Evolutionary conservation across 2,113 vertebrate species (phyloP).

Genomic region (Gymnarchus niloticus): DNA sequence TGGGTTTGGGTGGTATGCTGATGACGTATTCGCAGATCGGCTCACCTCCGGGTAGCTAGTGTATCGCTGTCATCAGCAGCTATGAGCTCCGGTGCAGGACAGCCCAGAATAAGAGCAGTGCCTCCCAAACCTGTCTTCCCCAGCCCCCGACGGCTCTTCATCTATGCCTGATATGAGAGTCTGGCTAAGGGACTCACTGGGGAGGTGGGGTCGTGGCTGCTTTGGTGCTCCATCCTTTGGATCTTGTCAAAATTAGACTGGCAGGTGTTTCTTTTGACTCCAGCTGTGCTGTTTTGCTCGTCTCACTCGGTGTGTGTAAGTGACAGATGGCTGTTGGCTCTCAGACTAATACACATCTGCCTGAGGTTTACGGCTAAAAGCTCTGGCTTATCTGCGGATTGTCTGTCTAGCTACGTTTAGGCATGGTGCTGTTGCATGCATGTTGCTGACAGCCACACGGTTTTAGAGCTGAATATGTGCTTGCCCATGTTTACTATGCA

Average conservation of each 20-base stretch:
- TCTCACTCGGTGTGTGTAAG: background rate
- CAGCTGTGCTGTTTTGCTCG: background rate
- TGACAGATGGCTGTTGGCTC: background rate
- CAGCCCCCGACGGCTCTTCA: constrained; percentile 54
- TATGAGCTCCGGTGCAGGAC: background rate
- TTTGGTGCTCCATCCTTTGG: constrained; percentile 82
- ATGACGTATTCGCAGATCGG: background rate
- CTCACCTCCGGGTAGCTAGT: background rate
- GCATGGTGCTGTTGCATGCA: background rate
- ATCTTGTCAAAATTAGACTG: constrained; percentile 91
- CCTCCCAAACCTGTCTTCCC: background rate
- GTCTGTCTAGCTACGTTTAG: background rate
- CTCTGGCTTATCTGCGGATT: background rate
- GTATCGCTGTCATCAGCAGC: background rate
- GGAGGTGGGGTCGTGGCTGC: constrained; percentile 85
- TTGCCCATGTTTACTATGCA: constrained; percentile 37
- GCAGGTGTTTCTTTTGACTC: constrained; percentile 66
- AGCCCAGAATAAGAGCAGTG: background rate
- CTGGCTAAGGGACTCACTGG: constrained; percentile 81
- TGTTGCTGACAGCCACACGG: background rate
- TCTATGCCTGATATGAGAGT: constrained; percentile 77
- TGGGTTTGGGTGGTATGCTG: background rate
- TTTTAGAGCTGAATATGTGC: background rate
- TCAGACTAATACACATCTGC: background rate
- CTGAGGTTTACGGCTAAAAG: background rate